phyloP scores from a whole-genome alignment of 2,888 invertebrate species.

The Ophioninae sp. region DNA sequence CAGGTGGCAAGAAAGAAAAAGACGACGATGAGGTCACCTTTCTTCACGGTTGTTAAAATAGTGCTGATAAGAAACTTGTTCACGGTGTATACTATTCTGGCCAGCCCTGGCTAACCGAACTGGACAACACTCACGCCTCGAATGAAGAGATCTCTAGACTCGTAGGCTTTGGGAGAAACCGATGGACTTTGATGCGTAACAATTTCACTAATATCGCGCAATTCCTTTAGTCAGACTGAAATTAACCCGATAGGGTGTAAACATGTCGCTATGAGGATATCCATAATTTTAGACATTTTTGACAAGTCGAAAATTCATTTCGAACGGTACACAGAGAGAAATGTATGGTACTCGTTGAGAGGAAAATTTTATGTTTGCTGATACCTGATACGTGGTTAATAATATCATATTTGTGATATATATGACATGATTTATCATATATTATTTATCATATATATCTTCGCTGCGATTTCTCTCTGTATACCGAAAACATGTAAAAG shows the following conservation, averaged over 20 bases:
- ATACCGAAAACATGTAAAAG: too few relatives aligned
- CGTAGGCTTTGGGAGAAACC: not conserved
- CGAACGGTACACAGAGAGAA: too few relatives aligned
- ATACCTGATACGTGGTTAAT: too few relatives aligned
- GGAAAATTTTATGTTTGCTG: too few relatives aligned
- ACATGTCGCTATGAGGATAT: not conserved
- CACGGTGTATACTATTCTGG: not conserved
- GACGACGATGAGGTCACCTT: constrained; percentile 39
- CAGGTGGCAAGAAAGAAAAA: constrained; percentile 9
- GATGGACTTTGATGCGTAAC: not conserved
- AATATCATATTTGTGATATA: too few relatives aligned
- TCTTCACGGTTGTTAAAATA: constrained; percentile 56
- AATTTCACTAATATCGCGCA: not conserved
- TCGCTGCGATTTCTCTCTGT: too few relatives aligned
- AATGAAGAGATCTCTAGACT: not conserved
- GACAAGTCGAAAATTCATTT: too few relatives aligned
- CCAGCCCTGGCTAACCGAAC: constrained; percentile 26
- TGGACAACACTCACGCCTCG: constrained; percentile 1
- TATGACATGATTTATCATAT: too few relatives aligned
- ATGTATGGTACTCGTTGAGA: too few relatives aligned
- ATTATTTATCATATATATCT: too few relatives aligned
- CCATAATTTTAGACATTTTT: too few relatives aligned
- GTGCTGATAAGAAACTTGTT: constrained; percentile 47
- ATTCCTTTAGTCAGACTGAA: not conserved
- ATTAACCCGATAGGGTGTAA: not conserved